A percentile compares a stretch with the other conserved stretches of the same genome.
Conservation (phyloP, 2,888 invertebrate species). For the Cheilosia urbana region DNA sequence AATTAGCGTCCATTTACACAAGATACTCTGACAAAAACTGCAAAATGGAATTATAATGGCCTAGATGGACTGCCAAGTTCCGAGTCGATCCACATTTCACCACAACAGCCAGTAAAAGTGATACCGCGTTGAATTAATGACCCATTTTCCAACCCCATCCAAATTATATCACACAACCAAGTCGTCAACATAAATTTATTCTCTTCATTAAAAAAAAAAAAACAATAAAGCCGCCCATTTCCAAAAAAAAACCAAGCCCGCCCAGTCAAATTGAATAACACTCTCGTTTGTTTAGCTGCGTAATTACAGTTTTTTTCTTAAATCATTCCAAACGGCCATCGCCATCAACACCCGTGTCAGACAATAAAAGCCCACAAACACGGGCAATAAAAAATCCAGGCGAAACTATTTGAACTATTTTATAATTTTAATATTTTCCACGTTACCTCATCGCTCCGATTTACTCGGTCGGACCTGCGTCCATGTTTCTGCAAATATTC, state of each 20-base stretch:
- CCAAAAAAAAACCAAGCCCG: background rate
- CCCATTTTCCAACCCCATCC: background rate
- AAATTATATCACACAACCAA: background rate
- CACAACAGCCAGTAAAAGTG: background rate
- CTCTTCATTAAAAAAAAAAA: conserved; percentile 25
- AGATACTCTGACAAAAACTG: background rate
- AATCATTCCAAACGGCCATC: conserved; percentile 12
- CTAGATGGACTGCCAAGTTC: background rate
- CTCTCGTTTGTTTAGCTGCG: conserved; percentile 25
- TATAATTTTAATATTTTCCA: conserved; percentile 4
- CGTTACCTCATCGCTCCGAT: conserved; percentile 30
- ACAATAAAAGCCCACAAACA: background rate
- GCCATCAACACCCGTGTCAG: background rate
- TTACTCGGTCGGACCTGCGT: background rate
- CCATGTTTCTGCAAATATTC: conserved; percentile 30
- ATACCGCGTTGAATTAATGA: background rate
- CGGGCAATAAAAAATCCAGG: conserved; percentile 18
- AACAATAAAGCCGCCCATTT: conserved; percentile 33
- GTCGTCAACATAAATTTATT: conserved; percentile 4
- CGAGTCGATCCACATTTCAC: background rate
- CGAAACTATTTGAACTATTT: conserved; percentile 48
- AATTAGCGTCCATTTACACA: background rate
- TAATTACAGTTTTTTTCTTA: conserved; percentile 25
- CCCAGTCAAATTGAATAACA: conserved; percentile 60
- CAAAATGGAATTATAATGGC: background rate